A percentile compares a stretch with the other conserved stretches of the same genome.
Conservation (phyloP, 1,140 invertebrate genomes). For the Drosophila insularis region DNA sequence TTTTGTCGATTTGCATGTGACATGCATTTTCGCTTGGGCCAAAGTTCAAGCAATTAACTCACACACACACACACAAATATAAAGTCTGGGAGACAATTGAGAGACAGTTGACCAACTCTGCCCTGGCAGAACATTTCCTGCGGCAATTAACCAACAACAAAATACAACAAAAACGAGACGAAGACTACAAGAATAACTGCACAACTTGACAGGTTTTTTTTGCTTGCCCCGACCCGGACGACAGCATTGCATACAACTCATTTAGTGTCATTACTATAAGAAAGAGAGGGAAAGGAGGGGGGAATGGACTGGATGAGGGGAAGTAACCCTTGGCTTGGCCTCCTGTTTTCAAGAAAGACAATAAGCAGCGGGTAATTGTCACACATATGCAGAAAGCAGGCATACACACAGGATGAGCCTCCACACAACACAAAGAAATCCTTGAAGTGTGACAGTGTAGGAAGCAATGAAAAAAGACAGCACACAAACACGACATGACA, state of each 20-base stretch:
- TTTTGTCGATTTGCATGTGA: conserved; percentile 62
- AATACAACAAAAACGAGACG: neutral
- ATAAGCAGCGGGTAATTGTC: conserved; percentile 68
- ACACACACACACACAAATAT: conserved; percentile 5
- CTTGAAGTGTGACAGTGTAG: conserved; percentile 78
- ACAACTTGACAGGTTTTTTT: conserved; percentile 74
- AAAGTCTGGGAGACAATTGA: conserved; percentile 2
- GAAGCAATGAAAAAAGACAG: conserved; percentile 51
- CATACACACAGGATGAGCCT: conserved; percentile 51
- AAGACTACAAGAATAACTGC: conserved; percentile 50
- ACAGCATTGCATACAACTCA: conserved; percentile 68
- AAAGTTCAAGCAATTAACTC: conserved; percentile 76
- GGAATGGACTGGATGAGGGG: conserved; percentile 12
- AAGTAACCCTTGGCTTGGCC: conserved; percentile 35
- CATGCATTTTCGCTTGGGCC: conserved; percentile 33
- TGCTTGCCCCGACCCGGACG: conserved; percentile 20
- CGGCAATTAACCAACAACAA: conserved; percentile 64
- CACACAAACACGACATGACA: conserved; percentile 8
- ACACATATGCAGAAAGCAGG: conserved; percentile 45
- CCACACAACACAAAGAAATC: conserved; percentile 67
- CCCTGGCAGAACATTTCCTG: conserved; percentile 73
- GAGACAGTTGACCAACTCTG: conserved; percentile 71
- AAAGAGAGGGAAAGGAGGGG: conserved; percentile 12
- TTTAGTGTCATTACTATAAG: conserved; percentile 70
- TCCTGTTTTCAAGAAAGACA: conserved; percentile 36